Evolutionary conservation across 1,140 invertebrate genomes (phyloP).

Genomic region (Leucophenga varia): DNA sequence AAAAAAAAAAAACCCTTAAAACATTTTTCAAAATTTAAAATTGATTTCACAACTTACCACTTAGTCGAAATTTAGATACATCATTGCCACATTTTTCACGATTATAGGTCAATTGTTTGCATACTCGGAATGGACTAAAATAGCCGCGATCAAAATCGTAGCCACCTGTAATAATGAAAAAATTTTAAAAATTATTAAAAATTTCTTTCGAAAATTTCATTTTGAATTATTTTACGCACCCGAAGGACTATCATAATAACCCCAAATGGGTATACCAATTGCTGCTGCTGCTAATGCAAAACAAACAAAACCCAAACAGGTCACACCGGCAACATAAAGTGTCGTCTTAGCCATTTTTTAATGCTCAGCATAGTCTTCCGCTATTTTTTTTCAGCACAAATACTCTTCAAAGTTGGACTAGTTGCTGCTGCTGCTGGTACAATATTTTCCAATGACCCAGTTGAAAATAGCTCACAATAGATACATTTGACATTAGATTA

Average conservation of each 20-base stretch:
- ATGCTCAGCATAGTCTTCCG: slow-evolving; percentile 43
- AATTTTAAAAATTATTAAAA: slow-evolving; percentile 52
- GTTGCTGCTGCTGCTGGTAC: too few species aligned
- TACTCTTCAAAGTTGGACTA: too few species aligned
- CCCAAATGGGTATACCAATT: slow-evolving; percentile 76
- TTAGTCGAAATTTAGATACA: slow-evolving; percentile 74
- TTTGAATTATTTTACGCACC: slow-evolving; percentile 25
- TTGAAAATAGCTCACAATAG: too few species aligned
- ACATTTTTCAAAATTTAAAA: neutral
- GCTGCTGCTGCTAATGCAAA: slow-evolving; percentile 75
- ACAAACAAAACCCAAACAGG: slow-evolving; percentile 73
- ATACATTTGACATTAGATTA: slow-evolving; percentile 5
- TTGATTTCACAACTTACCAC: slow-evolving; percentile 64
- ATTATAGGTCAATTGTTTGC: slow-evolving; percentile 77
- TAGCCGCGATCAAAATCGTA: slow-evolving; percentile 69
- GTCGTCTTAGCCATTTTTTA: slow-evolving; percentile 58
- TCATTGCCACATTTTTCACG: slow-evolving; percentile 77
- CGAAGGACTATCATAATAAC: slow-evolving; percentile 69
- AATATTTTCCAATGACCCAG: too few species aligned
- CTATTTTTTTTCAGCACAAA: too few species aligned
- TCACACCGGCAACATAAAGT: slow-evolving; percentile 71
- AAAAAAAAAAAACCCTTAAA: neutral
- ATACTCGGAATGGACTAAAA: slow-evolving; percentile 82
- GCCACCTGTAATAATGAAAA: slow-evolving; percentile 28
- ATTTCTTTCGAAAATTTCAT: slow-evolving; percentile 29